phyloP scores from a whole-genome alignment of 2,888 invertebrate species.

The Amblyjoppa fuscipennis region DNA sequence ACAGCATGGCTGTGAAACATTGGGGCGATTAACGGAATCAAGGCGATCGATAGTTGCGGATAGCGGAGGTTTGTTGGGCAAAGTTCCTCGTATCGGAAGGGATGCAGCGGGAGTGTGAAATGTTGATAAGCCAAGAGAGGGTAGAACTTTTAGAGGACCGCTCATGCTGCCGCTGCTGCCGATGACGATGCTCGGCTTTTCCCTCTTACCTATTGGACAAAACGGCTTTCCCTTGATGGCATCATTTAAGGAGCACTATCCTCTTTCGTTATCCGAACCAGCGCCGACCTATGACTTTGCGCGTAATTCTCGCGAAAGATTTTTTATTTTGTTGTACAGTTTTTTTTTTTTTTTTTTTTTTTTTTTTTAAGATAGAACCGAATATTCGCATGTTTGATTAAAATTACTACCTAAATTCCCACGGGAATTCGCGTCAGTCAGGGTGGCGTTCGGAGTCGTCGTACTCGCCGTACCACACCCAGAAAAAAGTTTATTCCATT shows the following conservation, averaged over 20 bases:
- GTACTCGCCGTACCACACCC: background rate
- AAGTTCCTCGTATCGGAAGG: slow-evolving; percentile 46
- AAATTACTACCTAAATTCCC: slow-evolving; percentile 25
- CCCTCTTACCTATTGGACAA: background rate
- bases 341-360: background rate
- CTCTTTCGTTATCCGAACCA: background rate
- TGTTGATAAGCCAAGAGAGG: slow-evolving; percentile 4
- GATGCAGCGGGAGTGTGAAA: slow-evolving; percentile 11
- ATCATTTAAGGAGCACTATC: background rate
- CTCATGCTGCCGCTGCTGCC: no score
- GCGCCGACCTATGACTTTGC: background rate
- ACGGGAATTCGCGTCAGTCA: slow-evolving; percentile 9
- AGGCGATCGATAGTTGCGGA: slow-evolving; percentile 74
- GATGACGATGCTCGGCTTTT: background rate
- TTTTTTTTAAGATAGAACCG: background rate
- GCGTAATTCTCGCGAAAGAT: background rate
- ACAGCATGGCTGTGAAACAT: background rate
- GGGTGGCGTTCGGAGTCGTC: background rate
- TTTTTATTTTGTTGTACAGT: background rate
- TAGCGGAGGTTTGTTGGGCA: slow-evolving; percentile 39
- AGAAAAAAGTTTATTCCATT: no score
- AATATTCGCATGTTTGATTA: slow-evolving; percentile 2
- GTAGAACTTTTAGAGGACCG: background rate
- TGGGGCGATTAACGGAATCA: slow-evolving; percentile 76
- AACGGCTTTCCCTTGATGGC: background rate